Base-by-base conservation (phyloP, 2,797 vertebrate species). In the Sebastes miniatus region DNA sequence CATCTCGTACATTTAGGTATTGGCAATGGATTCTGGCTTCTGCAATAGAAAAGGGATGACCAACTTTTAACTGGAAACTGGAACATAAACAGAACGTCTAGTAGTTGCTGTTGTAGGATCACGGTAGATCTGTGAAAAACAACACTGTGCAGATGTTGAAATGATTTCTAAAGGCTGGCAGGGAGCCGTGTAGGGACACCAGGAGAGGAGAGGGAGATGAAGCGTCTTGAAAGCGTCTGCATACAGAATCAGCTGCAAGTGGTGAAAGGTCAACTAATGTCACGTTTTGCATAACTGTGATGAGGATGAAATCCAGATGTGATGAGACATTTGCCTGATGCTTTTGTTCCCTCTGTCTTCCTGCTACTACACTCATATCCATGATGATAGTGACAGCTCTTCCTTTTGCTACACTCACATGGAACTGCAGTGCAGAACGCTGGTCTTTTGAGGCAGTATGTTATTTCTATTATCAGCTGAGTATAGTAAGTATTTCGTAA, bases 231-330 rank as follows among this genome's bases (percentile, higher is more conserved):
- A 47, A 22, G 52, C 1, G 32, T 32, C 59, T 56, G 67, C 20
- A 68, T 50, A 77, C 6, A 10, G 59, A 82, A 76, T 73, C 54
- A 25, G 79, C 68, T 59, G 76, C 76, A 78, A 43, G 81, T 69
- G 72, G 68, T 57, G 43, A 81, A 67, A 86, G 72, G 61, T 5
- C 57, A 54, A 0, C 69, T 66, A 31, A 74, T 76, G 79, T 78
- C 78, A 68, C 13, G 63, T 43, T 65, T 80, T 82, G 68, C 77
- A 72, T 84, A 69, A 59, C 58, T 50, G 59, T 20, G 73, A 71
- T 59, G 50, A 58, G 5, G 66, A 81, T 56, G 3, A 39, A 74
- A 71, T 69, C 58, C 1, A 2, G 1, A 22, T 11, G 18, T 39
- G 62, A 47, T 4, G n/a, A 34, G 8, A 64, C 2, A 36, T 72